phyloP scores from a whole-genome alignment of 2,113 vertebrate species.

The Mixornis gularis region DNA sequence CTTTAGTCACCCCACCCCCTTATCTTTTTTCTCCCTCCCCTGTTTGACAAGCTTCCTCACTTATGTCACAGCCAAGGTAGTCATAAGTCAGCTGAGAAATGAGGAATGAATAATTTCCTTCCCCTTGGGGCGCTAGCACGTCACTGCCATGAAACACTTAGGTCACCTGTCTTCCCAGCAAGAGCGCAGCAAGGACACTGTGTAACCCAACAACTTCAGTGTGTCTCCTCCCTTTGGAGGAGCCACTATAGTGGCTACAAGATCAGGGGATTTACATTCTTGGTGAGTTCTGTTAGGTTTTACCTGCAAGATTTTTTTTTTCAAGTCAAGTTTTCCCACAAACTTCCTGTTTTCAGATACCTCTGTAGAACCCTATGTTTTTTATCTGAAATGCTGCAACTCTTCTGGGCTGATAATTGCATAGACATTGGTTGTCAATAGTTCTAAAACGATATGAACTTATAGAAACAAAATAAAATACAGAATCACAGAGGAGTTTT shows the following conservation, averaged over 20 bases:
- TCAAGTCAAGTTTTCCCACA: not conserved
- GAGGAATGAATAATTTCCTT: slow-evolving; percentile 40
- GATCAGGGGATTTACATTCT: accelerated
- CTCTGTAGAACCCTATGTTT: not conserved
- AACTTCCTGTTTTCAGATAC: not conserved
- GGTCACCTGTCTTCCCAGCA: not conserved
- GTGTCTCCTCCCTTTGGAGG: not conserved
- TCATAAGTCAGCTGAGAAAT: not conserved
- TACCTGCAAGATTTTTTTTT: not conserved
- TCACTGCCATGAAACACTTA: not conserved
- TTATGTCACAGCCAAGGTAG: not conserved
- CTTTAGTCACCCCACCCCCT: not conserved
- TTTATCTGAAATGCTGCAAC: not conserved
- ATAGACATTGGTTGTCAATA: not conserved
- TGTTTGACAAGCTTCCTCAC: not conserved
- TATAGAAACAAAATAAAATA: not conserved
- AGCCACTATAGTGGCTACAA: not conserved
- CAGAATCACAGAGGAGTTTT: not conserved
- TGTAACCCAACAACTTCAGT: not conserved
- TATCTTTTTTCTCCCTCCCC: not conserved
- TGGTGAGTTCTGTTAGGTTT: not conserved
- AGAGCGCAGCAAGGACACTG: not conserved
- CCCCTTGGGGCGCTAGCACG: not conserved
- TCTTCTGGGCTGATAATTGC: not conserved
- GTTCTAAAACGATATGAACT: not conserved